These are phyloP conservation scores for Lytechinus variegatus DNA, from an alignment of 35 echinoderm and acorn worm species.

Conservation along the genomic window DNA sequence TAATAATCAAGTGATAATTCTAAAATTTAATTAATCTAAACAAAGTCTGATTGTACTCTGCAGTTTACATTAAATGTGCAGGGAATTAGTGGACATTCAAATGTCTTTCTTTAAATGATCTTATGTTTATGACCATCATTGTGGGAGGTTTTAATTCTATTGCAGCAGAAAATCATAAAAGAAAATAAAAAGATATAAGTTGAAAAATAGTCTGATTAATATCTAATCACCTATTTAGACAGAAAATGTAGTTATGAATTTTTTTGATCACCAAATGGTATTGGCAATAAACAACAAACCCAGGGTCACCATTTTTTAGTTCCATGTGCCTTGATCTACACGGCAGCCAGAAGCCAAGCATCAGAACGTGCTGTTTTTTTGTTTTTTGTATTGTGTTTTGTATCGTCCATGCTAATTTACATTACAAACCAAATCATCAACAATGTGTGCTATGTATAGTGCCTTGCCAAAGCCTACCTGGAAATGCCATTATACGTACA, in stretches of 20 bases:
- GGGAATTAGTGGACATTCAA: background rate
- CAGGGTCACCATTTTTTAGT: conserved; percentile 7
- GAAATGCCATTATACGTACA: background rate
- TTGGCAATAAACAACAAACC: background rate
- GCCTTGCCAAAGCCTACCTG: conserved; percentile 27
- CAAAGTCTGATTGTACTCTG: background rate
- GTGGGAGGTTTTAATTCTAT: background rate
- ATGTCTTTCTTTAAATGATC: background rate
- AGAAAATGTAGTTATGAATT: background rate
- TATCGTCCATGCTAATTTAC: background rate
- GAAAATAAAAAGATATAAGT: background rate
- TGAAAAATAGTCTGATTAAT: background rate
- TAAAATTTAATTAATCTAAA: no score
- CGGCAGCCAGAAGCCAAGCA: background rate
- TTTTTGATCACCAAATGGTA: conserved; percentile 21
- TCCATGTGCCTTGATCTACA: conserved; percentile 3
- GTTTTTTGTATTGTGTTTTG: background rate
- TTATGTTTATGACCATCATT: background rate
- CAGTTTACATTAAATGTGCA: background rate
- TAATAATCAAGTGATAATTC: background rate
- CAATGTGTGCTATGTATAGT: conserved; percentile 25
- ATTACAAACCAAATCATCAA: background rate
- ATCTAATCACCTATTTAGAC: background rate
- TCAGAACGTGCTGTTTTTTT: background rate
- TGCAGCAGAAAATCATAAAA: background rate